Evolutionary conservation across 2,888 invertebrate genomes (phyloP).

Genomic region (Mactromeris polynyma): DNA sequence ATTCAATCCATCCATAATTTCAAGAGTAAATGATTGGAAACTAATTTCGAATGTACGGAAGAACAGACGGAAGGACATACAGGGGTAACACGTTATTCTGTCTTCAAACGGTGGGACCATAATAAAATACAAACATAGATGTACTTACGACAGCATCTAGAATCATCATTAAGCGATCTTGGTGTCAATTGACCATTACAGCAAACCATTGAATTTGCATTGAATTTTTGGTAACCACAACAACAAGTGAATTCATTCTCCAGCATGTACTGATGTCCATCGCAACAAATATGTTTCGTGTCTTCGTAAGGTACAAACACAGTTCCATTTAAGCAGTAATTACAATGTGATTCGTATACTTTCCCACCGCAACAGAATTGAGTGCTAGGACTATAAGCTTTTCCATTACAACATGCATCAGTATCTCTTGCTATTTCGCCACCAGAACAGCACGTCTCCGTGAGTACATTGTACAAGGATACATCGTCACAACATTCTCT

Average conservation of each 20-base stretch:
- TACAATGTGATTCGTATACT: neutral
- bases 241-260: constrained; percentile 7
- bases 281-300: constrained; percentile 17
- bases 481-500: neutral
- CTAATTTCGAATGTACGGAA: too few species aligned
- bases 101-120: too few species aligned
- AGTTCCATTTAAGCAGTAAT: neutral
- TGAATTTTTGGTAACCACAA: constrained; percentile 1
- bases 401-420: constrained; percentile 20
- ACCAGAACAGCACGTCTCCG: constrained; percentile 34
- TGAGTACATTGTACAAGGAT: neutral
- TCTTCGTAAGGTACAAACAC: constrained; percentile 16
- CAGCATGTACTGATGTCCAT: neutral
- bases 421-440: neutral
- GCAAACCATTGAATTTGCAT: neutral
- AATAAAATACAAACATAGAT: neutral
- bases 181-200: neutral
- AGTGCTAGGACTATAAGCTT: neutral
- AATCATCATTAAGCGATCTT: neutral
- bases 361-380: constrained; percentile 24
- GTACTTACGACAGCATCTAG: constrained; percentile 31
- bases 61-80: too few species aligned
- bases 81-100: too few species aligned
- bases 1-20: too few species aligned
- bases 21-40: too few species aligned